phyloP scores from a whole-genome alignment of 2,113 vertebrate genomes.

The Rousettus leschenaultii region DNA sequence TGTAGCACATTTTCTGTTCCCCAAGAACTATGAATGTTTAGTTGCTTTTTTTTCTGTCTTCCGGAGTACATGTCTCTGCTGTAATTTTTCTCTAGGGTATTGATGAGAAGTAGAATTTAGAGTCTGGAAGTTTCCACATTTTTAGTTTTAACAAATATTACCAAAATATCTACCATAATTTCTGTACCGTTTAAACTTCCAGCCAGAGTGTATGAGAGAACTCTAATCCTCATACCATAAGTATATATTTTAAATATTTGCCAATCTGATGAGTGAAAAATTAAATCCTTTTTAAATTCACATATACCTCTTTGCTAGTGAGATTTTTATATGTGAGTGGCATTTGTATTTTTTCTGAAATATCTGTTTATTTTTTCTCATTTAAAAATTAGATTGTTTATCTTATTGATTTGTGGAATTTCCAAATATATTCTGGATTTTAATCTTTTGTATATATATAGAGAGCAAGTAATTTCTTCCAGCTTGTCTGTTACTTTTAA shows the following conservation, averaged over 20 bases:
- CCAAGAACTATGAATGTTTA: not conserved
- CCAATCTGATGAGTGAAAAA: slow-evolving; percentile 26
- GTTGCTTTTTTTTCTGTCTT: not conserved
- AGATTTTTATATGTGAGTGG: slow-evolving; percentile 20
- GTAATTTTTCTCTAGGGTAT: not conserved
- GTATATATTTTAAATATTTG: slow-evolving; percentile 32
- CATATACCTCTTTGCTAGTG: slow-evolving; percentile 31
- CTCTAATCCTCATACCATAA: not conserved
- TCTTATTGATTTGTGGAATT: not conserved
- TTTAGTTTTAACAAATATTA: not conserved
- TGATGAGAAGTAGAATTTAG: not conserved
- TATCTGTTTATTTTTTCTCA: slow-evolving; percentile 23
- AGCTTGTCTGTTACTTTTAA: not conserved
- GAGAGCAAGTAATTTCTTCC: slow-evolving; percentile 17
- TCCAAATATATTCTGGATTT: not conserved
- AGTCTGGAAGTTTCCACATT: not conserved
- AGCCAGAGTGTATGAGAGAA: not conserved
- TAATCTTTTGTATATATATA: not conserved
- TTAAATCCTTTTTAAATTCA: slow-evolving; percentile 22
- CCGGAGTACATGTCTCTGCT: not conserved
- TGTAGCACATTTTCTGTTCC: not conserved
- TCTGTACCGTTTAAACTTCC: not conserved
- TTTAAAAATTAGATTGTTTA: slow-evolving; percentile 20
- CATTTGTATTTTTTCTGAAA: slow-evolving; percentile 38
- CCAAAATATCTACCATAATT: not conserved